Evolutionary conservation across 2,888 invertebrate species (phyloP), one percentile per base, ranked within the genome.

Genomic region (Empis stercorea): DNA sequence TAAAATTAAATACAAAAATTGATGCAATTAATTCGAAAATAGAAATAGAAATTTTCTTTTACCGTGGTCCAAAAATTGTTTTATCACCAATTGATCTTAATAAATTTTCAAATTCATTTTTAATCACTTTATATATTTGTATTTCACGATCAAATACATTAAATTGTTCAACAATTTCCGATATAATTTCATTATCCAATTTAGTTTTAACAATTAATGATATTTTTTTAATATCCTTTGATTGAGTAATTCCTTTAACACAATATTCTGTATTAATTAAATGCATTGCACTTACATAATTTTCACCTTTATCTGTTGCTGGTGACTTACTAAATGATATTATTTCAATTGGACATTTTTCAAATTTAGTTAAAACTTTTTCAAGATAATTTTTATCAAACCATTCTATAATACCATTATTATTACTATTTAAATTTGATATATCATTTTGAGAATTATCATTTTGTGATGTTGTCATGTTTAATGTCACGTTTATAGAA

Each of bases 231-330:
- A 43, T 4, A 9, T 32, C 15, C 16, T 51, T 48, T 9, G 46
- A 43, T 20, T 53, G 50, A 5, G 27, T 23, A 10, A 51, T 32
- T 13, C 39, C 40, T 23, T 46, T 46, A 20, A 45, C 39, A 13
- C 30, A 46, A 43, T 56, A 61, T 14, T 56, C 47, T 1, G 57
- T 52, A 10, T 44, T 54, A 20, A 61, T 46, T 15, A 61, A 51
- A 51, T 57, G 55, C 50, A 64, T 52, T 5, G 52, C 52, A 49
- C 62, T 61, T 3, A 56, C 58, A 48, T 56, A 63, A 48, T 63
- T 59, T 51, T 62, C 62, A 17, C 62, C 61, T 48, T 60, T 61
- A 2, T 47, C 54, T 1, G 59, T 60, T 1, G 61, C 62, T 30
- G 58, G 55, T 36, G 52, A 49, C 36, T 52, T 56, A 23, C 56